These are phyloP conservation scores for Crotalus helleri DNA, from an alignment of 2,113 vertebrate species.

Conservation along the genomic window DNA sequence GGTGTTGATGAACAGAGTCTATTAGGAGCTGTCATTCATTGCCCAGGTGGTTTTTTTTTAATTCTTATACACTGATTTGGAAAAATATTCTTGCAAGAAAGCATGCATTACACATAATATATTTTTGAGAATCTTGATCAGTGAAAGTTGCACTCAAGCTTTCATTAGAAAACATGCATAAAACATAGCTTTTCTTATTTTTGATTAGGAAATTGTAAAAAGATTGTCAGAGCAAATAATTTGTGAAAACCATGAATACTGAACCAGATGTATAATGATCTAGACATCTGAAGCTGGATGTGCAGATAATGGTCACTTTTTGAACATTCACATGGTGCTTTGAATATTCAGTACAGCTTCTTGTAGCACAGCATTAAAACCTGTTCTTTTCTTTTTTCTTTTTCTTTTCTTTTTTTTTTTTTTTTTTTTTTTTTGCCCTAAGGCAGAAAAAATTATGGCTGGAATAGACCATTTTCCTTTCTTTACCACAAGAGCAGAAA, in stretches of 20 bases:
- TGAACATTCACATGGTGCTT: not conserved
- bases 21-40: not conserved
- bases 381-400: not conserved
- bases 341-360: slow-evolving; percentile 10
- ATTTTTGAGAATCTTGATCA: not conserved
- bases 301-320: not conserved
- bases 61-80: not conserved
- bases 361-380: not conserved
- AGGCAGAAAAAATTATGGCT: not conserved
- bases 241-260: not conserved
- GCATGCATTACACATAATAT: not conserved
- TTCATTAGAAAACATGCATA: not conserved
- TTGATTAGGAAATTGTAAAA: not conserved
- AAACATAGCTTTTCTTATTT: not conserved
- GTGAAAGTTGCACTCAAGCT: not conserved
- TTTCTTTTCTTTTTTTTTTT: not conserved
- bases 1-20: not conserved
- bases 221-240: not conserved
- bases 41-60: not conserved
- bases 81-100: not conserved
- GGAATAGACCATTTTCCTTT: slow-evolving; percentile 2
- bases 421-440: not conserved
- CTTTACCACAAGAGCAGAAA: slow-evolving; percentile 21
- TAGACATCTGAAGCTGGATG: not conserved
- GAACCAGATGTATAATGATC: not conserved